Base-by-base conservation (phyloP, 2,113 vertebrate genomes). In the Apistogramma diplotaenia region DNA sequence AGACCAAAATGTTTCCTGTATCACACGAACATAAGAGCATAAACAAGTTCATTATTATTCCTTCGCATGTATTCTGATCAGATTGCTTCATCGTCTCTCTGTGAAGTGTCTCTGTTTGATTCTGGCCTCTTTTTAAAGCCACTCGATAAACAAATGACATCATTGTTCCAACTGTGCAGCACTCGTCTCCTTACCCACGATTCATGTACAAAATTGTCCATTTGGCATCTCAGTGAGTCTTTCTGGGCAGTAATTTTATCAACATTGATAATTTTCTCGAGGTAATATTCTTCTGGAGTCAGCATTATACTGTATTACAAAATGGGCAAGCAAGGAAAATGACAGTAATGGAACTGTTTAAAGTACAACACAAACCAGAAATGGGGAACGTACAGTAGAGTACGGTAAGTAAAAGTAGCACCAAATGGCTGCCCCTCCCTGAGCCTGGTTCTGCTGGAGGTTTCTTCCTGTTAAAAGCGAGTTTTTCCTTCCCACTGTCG, bases 91-190 rank as follows among this genome's bases (percentile, higher is more conserved):
- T 89, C 77, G 74, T 90, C 61, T 83, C 9, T 54, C 37, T 78
- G 43, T 79, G 73, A 23, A 87, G 60, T 74, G 74, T 84, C 56
- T 79, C 61, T 33, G 75, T 23, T 65, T 70, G 21, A 81, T 57
- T 70, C 82, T 67, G 85, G 90, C 89, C 90, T 86, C 76, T 53
- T 88, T 81, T 82, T 88, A 75, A 71, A 79, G 58, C 79, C 83
- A 62, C 81, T 83, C 65, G 83, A 89, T 84, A 91, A 89, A 86
- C 80, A 78, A 78, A 82, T 95, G 93, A 93, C 90, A 92, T 93
- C 90, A 94, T 88, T 78, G 79, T 87, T 85, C 86, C 82, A 81
- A 85, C 83, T 83, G 49, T 78, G 84, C 81, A 46, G 58, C 71
- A 27, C 70, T 80, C 55, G 27, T 49, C 60, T 60, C 71, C 53